These are phyloP conservation scores for Delia radicum DNA, from an alignment of 1,140 invertebrate species.

Conservation along the genomic window DNA sequence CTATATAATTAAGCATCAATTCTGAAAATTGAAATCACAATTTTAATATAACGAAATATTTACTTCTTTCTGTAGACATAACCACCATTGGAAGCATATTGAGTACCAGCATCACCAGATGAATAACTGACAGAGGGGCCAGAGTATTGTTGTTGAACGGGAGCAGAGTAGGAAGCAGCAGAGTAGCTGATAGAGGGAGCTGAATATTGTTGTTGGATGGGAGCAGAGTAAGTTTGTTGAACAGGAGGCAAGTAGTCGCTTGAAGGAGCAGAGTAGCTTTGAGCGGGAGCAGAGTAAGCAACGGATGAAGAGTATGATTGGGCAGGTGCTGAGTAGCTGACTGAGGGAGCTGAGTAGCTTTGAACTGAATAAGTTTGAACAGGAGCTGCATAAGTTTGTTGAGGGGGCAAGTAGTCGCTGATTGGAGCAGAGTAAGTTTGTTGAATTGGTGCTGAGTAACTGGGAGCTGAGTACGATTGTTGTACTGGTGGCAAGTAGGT, in stretches of 20 bases:
- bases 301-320: background rate
- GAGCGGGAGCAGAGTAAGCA: background rate
- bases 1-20: background rate
- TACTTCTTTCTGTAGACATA: constrained; percentile 48
- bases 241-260: constrained; percentile 25
- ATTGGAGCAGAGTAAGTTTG: constrained; percentile 23
- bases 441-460: constrained; percentile 2
- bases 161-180: background rate
- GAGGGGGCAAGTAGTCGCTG: constrained; percentile 19
- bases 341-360: constrained; percentile 17
- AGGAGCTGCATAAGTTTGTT: constrained; percentile 26
- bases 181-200: background rate
- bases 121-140: constrained; percentile 25
- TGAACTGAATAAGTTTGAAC: no score
- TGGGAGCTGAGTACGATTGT: background rate
- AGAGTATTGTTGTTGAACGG: background rate
- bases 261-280: background rate
- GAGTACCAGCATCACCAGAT: constrained; percentile 43
- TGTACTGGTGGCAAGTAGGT: constrained; percentile 41
- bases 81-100: constrained; percentile 51
- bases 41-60: constrained; percentile 8
- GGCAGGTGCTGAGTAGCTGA: constrained; percentile 34
- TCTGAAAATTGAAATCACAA: background rate
- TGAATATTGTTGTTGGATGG: no score
- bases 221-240: constrained; percentile 29